Base-by-base conservation (phyloP, 2,888 invertebrate genomes). In the Protodeltote pygarga region DNA sequence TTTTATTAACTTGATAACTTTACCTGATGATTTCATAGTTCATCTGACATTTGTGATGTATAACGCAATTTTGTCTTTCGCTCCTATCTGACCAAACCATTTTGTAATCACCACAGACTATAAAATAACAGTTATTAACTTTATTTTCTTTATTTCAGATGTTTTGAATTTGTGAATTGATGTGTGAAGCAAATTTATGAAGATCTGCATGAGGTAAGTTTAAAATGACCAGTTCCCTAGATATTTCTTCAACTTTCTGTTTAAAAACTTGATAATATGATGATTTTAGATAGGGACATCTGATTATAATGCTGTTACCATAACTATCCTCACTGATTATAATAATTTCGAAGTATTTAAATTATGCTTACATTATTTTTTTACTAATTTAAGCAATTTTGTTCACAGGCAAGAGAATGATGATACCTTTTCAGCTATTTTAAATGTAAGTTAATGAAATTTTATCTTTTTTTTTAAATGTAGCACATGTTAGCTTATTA, bases 61-160 rank as follows among this genome's bases (percentile, higher is more conserved):
- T 57, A 69, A 58, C 52, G 49, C 37, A 53, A 59, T 63, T 66
- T 74, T 87, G 87, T 89, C 88, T 89, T 89, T 89, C 88, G 86
- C 88, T 92, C 93, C 93, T 93, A 93, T 87, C 93, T 93, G 93
- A 93, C 59, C 0, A 16, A 11, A 9, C 9, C 3, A 17, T 10
- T 13, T 2, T 4, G 24, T n/a, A 24, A 24, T 1, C 2, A 1
- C 9, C 6, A 31, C 1, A 1, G 4, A 6, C 3, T 1, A 8
- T 5, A 3, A 8, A 5, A 6, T 2, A 11, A 19, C 11, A 31
- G 1, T 1, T 8, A 2, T 5, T 20, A n/a, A n/a, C n/a, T 6
- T 4, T n/a, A 5, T 3, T 32, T n/a, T 2, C 13, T 9, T 5
- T 19, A 2, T 31, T 31, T n/a, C 19, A 20, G 19, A 20, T 11